Evolutionary conservation across 2,888 invertebrate genomes (phyloP).

Genomic region (Drosophila paramelanica): DNA sequence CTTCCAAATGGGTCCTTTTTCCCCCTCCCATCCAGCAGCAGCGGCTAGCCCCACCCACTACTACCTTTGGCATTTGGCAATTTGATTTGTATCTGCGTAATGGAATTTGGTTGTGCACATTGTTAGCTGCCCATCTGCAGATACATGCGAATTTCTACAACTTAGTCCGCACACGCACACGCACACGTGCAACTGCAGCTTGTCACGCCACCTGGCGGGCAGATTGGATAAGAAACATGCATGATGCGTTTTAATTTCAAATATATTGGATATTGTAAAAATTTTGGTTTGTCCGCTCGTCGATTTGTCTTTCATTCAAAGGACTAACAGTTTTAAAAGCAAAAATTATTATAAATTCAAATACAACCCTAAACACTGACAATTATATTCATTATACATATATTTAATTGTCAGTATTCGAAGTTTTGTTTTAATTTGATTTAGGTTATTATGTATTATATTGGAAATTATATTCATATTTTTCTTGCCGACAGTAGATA

Average conservation of each 20-base stretch:
- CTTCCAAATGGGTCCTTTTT: slow-evolving; percentile 12
- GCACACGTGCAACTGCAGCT: slow-evolving; percentile 39
- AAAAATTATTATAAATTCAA: too few relatives aligned
- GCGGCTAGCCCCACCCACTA: neutral
- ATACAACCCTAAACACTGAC: too few relatives aligned
- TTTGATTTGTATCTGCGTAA: slow-evolving; percentile 77
- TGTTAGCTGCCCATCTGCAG: slow-evolving; percentile 54
- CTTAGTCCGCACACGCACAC: slow-evolving; percentile 1
- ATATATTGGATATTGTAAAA: too few relatives aligned
- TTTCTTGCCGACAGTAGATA: too few relatives aligned
- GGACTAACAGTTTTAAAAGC: too few relatives aligned
- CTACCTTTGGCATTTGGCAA: slow-evolving; percentile 46
- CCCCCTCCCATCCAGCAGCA: neutral
- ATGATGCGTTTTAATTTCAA: slow-evolving; percentile 18
- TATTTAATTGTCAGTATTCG: too few relatives aligned
- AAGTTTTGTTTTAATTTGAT: too few relatives aligned
- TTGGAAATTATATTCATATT: neutral
- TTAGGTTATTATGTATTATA: too few relatives aligned
- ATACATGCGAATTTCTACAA: slow-evolving; percentile 32
- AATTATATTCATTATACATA: too few relatives aligned
- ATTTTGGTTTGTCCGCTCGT: too few relatives aligned
- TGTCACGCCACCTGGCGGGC: slow-evolving; percentile 54
- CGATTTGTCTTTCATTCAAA: too few relatives aligned
- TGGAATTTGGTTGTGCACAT: slow-evolving; percentile 64
- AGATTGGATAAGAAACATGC: slow-evolving; percentile 21